Evolutionary conservation across 2,113 vertebrate genomes (phyloP), one percentile per base, ranked within the genome.

Genomic region (Pomatostomus ruficeps): DNA sequence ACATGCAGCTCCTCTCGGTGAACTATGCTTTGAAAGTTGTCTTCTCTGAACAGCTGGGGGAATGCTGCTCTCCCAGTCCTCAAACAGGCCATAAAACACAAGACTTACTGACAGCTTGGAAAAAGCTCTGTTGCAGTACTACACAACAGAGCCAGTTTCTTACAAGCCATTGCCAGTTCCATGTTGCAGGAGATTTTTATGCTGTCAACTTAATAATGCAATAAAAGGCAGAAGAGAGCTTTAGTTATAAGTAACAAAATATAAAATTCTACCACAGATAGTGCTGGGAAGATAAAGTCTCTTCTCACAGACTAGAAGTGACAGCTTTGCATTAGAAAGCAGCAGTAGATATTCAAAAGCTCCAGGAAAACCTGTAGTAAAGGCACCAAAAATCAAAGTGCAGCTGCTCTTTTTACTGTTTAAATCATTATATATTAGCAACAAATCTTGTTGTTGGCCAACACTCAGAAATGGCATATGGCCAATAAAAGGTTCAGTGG

Each of bases 401-500:
- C 95, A 97, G 96, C 96, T 98, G 97, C 95, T 98, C 96, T 97
- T 96, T 97, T 96, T 91, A 91, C 95, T 94, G 95, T 96, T 98
- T 96, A 97, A 98, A 98, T 98, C 97, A 98, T 97, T 97, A 98
- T 95, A 95, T 97, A 98, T 98, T 97, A 98, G 96, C 96, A 97
- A 88, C 95, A 97, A 97, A 97, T 97, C 97, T 97, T 80, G 91
- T 96, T 96, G 93, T 96, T 97, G 97, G 98, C 97, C 97, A 97
- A 97, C 96, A 93, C 91, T 97, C 97, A 97, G 96, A 93, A 96
- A 95, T 97, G 97, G 97, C 98, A 97, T 97, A 97, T 96, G 97
- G 97, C 96, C 97, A 98, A 96, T 97, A 97, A 97, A 97, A 96
- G 96, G 91, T 97, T 98, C 81, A 33, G 77, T 88, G 72, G 96